Conservation (phyloP, 2,113 vertebrate genomes). For the Patagioenas fasciata region DNA sequence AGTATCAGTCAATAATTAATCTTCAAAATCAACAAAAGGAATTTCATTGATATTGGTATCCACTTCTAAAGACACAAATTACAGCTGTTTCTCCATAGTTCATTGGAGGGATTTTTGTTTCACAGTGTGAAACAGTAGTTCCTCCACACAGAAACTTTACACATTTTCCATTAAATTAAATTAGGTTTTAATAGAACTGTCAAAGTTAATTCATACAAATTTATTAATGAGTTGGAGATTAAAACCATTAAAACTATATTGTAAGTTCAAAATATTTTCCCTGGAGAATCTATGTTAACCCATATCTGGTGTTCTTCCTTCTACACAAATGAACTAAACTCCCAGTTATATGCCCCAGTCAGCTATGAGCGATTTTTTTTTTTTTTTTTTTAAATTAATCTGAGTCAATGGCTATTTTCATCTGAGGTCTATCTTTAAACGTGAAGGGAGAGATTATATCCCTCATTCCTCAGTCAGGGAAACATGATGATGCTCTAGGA, state of each 20-base stretch:
- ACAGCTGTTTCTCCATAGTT: not conserved
- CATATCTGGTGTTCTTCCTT: not conserved
- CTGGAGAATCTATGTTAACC: not conserved
- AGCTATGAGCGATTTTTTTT: not conserved
- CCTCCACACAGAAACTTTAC: not conserved
- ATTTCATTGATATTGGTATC: not conserved
- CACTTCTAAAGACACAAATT: not conserved
- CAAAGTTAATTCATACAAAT: not conserved
- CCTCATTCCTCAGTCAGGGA: not conserved
- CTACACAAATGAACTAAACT: not conserved
- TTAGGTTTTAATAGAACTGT: not conserved
- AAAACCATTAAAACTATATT: not conserved
- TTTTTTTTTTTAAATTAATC: not conserved
- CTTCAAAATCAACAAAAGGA: not conserved
- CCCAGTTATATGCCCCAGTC: not conserved
- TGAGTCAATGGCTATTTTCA: not conserved
- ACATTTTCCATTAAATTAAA: not conserved
- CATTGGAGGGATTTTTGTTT: not conserved
- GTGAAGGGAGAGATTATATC: not conserved
- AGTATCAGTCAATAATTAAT: not conserved
- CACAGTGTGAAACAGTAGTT: not conserved
- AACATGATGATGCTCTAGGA: not conserved
- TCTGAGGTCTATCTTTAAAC: not conserved
- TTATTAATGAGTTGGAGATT: not conserved
- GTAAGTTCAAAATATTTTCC: not conserved